Conservation (phyloP, 1,140 invertebrate genomes). For the Drusus annulatus region DNA sequence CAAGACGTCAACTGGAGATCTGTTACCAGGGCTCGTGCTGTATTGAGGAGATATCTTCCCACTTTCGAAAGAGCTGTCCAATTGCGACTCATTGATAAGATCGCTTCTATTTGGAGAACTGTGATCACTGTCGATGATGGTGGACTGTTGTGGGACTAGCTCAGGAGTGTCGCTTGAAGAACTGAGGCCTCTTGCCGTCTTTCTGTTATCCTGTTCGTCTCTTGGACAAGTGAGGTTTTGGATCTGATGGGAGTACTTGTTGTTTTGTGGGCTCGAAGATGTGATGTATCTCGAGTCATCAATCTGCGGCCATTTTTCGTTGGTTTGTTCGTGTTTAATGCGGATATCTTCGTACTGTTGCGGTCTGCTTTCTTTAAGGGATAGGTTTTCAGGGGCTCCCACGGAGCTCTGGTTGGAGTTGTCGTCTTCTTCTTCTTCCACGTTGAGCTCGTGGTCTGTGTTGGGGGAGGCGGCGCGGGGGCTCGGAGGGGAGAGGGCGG, state of each 20-base stretch:
- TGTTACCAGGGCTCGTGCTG: constrained; percentile 58
- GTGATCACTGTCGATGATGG: constrained; percentile 54
- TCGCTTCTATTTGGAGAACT: constrained; percentile 55
- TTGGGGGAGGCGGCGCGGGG: constrained; percentile 60
- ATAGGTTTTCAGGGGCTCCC: constrained; percentile 69
- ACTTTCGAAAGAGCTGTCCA: constrained; percentile 57
- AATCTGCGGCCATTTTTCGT: constrained; percentile 64
- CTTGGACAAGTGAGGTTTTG: constrained; percentile 49
- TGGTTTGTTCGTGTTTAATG: constrained; percentile 65
- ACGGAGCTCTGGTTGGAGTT: constrained; percentile 66
- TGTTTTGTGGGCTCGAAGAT: constrained; percentile 46
- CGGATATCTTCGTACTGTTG: constrained; percentile 60
- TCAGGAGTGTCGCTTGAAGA: constrained; percentile 53
- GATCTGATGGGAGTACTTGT: constrained; percentile 55
- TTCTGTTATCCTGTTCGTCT: constrained; percentile 43
- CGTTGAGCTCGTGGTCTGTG: constrained; percentile 70
- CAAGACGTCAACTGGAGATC: constrained; percentile 69
- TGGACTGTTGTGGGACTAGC: constrained; percentile 49
- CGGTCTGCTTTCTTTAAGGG: constrained; percentile 66
- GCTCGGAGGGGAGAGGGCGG: constrained; percentile 63
- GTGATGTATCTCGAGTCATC: constrained; percentile 49
- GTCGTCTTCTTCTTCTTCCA: constrained; percentile 67
- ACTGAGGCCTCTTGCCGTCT: constrained; percentile 49
- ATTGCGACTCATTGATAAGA: constrained; percentile 55
- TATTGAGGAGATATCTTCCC: constrained; percentile 57